Evolutionary conservation across 2,797 vertebrate species (phyloP), one percentile per base, ranked within the genome.

Genomic region (Nasua narica): DNA sequence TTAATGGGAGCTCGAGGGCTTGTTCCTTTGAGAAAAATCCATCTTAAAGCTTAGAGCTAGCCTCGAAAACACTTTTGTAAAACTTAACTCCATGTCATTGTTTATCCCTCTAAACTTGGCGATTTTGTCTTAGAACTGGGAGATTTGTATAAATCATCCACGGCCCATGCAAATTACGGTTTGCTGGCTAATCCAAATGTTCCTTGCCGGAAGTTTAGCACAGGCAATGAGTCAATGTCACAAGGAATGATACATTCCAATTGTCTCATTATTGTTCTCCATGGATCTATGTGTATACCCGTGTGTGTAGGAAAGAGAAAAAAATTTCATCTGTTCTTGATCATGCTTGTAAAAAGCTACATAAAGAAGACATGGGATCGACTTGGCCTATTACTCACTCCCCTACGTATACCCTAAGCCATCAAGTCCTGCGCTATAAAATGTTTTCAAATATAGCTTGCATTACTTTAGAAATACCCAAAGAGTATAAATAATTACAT

Each of bases 111-210:
- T 87, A 40, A 37, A 82, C 12, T 54, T 29, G 1, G 25, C 48
- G 27, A 29, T 43, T 62, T 48, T 60, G 37, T 77, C 56, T 89
- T 60, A 48, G 9, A 37, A 79, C 54, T 46, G 23, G n/a, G 46
- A 72, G 29, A 18, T 10, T 16, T 70, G 90, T 86, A 72, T 87
- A 89, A 95, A 87, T 90, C 56, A 76, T 52, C 67, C 48, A 21
- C n/a, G 69, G 69, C 35, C 88, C 90, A 72, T 32, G 40, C 48
- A 94, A 91, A 87, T 83, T 27, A 27, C 10, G 50, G 29, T n/a
- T 94, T 50, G 46, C 29, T 21, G 23, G 78, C 43, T 83, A 87
- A 82, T 92, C 90, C 84, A 96, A 93, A 90, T 52, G 35, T 46
- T 40, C 67, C 60, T 77, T 93, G 37, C 18, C 2, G 3, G 40